A percentile compares a stretch with the other conserved stretches of the same genome.
Evolutionary conservation across 2,888 invertebrate genomes (phyloP).

Genomic region (Protophormia terraenovae): DNA sequence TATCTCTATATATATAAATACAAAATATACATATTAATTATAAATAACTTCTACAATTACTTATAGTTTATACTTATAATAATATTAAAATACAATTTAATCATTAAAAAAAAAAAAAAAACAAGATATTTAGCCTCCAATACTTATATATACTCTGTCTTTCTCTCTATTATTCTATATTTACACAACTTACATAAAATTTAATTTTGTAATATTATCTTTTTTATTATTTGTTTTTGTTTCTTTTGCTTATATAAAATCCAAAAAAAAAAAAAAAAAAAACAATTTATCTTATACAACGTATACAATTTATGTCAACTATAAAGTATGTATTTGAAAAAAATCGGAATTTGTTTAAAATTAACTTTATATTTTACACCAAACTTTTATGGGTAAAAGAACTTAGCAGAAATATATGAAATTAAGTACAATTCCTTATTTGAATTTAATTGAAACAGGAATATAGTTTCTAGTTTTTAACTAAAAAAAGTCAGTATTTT

Average conservation of each 20-base stretch:
- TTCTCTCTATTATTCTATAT: background rate
- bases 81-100: background rate
- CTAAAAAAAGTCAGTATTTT: constrained; percentile 4
- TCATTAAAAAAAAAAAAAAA: background rate
- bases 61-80: constrained; percentile 4
- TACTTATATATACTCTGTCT: constrained; percentile 10
- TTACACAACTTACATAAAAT: background rate
- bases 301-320: background rate
- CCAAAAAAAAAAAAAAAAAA: background rate
- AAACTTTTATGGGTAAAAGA: too few species aligned
- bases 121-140: constrained; percentile 25
- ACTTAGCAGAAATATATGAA: background rate
- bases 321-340: background rate
- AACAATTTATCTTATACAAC: background rate
- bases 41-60: constrained; percentile 40
- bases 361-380: background rate
- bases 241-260: background rate
- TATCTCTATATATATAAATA: background rate
- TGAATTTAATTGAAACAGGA: too few species aligned
- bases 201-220: background rate
- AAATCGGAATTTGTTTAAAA: background rate
- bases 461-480: background rate
- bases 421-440: background rate
- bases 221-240: background rate
- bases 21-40: constrained; percentile 30